Evolutionary conservation across 2,797 vertebrate species (phyloP).

Genomic region (Siniperca undulata): DNA sequence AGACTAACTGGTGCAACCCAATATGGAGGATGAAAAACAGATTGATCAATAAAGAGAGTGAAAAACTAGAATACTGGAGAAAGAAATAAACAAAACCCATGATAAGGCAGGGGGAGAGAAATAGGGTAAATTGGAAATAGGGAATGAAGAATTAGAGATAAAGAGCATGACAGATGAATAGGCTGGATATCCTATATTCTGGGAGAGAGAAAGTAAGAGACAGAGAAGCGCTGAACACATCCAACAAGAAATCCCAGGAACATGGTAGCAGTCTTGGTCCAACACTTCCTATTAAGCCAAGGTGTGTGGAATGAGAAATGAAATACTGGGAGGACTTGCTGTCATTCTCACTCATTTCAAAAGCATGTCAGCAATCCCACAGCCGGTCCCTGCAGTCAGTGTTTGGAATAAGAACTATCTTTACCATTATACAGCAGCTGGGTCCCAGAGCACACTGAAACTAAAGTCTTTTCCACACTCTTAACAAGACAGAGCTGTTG

Average conservation of each 20-base stretch:
- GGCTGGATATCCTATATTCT: conserved; percentile 33
- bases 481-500: conserved; percentile 15
- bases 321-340: conserved; percentile 65
- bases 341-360: conserved; percentile 75
- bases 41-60: conserved; percentile 32
- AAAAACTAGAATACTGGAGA: not conserved
- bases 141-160: conserved; percentile 41
- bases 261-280: conserved; percentile 60
- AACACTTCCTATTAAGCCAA: conserved; percentile 70
- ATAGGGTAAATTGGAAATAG: conserved; percentile 9
- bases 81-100: not conserved
- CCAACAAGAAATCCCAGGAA: conserved; percentile 47
- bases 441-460: conserved; percentile 33
- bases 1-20: not conserved
- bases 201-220: conserved; percentile 11
- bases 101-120: not conserved
- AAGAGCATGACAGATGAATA: conserved; percentile 60
- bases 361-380: conserved; percentile 66
- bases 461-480: conserved; percentile 12
- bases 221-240: conserved; percentile 36
- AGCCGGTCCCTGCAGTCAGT: conserved; percentile 56
- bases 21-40: conserved; percentile 4
- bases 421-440: conserved; percentile 45
- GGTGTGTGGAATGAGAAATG: conserved; percentile 68
- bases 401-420: conserved; percentile 55